phyloP scores from a whole-genome alignment of 92 coral and sea anemone genomes.

The Epizoanthus fatuus region DNA sequence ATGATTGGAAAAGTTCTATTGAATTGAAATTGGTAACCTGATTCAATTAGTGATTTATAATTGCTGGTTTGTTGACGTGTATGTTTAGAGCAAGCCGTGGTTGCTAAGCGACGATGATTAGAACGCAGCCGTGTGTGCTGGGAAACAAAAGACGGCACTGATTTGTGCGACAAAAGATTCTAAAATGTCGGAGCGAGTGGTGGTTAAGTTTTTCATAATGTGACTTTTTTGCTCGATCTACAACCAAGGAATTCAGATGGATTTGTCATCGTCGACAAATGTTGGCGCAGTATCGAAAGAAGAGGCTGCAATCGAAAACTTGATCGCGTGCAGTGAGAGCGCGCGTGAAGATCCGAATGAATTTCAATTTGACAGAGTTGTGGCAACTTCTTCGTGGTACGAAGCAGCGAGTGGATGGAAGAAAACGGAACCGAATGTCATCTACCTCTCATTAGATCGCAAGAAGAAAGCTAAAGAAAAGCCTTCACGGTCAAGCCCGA shows the following conservation, averaged over 20 bases:
- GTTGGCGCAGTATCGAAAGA: conserved; percentile 30
- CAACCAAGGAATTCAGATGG: conserved; percentile 20
- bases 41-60: conserved; percentile 15
- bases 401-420: conserved; percentile 90
- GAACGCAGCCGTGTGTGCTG: not conserved
- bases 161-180: conserved; percentile 10
- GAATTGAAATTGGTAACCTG: no score
- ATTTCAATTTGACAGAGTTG: conserved; percentile 62
- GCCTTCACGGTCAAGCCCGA: conserved; percentile 57
- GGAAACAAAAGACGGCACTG: conserved; percentile 1
- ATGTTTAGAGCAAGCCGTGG: not conserved
- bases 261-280: not conserved
- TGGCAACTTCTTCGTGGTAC: conserved; percentile 76
- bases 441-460: conserved; percentile 69
- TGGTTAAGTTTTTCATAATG: conserved; percentile 4
- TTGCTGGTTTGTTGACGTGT: conserved; percentile 2
- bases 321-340: conserved; percentile 66
- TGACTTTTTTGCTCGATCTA: not conserved
- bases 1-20: no score
- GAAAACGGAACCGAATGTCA: conserved; percentile 76
- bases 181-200: not conserved
- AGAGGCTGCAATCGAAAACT: conserved; percentile 57
- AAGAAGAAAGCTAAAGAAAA: conserved; percentile 88
- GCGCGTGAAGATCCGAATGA: conserved; percentile 50
- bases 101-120: conserved; percentile 38